A percentile compares a stretch with the other conserved stretches of the same genome.
Evolutionary conservation across 2,113 vertebrate genomes (phyloP).

Genomic region (Burhinus bistriatus): DNA sequence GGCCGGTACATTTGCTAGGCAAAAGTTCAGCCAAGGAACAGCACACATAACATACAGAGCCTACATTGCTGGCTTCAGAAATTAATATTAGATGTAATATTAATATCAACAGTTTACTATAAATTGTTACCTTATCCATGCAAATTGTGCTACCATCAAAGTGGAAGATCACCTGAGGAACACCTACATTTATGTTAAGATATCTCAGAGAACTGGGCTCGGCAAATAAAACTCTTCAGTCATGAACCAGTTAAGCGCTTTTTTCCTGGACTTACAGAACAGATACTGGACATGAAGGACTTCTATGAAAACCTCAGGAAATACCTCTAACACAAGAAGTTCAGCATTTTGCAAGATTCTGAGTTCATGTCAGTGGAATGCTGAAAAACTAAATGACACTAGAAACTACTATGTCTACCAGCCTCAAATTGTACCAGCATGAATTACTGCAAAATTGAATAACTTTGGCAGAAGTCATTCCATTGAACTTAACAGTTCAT

Average conservation of each 20-base stretch:
- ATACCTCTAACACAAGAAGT: background rate
- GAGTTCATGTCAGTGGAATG: background rate
- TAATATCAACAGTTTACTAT: background rate
- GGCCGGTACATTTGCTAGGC: background rate
- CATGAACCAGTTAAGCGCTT: background rate
- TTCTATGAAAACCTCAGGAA: background rate
- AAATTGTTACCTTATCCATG: background rate
- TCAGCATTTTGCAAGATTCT: background rate
- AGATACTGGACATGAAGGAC: background rate
- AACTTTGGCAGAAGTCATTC: background rate
- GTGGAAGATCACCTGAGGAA: background rate
- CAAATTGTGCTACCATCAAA: background rate
- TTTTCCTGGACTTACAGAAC: background rate
- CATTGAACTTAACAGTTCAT: background rate
- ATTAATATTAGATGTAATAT: background rate
- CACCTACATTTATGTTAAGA: background rate
- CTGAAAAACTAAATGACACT: background rate
- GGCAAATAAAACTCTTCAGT: background rate
- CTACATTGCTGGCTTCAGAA: background rate
- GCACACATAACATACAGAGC: background rate
- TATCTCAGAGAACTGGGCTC: background rate
- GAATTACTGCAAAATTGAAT: background rate
- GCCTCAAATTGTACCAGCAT: background rate
- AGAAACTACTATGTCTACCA: background rate
- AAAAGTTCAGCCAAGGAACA: background rate